Evolutionary conservation across 2,888 invertebrate genomes (phyloP).

Genomic region (Drosophila diplacantha): DNA sequence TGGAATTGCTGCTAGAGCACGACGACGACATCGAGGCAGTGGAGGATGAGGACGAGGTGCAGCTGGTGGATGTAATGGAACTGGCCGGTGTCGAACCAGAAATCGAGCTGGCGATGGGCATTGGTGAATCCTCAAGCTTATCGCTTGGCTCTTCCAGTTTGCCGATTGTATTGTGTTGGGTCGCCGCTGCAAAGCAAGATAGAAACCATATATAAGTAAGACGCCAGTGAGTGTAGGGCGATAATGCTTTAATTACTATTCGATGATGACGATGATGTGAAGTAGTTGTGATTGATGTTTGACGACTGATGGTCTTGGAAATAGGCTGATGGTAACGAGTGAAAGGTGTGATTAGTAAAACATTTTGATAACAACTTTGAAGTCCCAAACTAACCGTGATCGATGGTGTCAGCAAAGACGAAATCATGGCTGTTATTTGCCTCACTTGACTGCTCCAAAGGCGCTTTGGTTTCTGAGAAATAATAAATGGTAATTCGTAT

Average conservation of each 20-base stretch:
- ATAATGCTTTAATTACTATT: conserved; percentile 48
- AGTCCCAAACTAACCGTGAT: conserved; percentile 62
- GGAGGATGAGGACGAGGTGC: conserved; percentile 66
- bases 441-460: conserved; percentile 41
- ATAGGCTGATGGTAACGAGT: conserved; percentile 44
- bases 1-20: conserved; percentile 59
- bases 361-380: not conserved
- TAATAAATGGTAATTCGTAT: no score
- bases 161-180: conserved; percentile 34
- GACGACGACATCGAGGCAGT: conserved; percentile 65
- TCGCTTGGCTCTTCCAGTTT: conserved; percentile 65
- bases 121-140: conserved; percentile 62
- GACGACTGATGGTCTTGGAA: conserved; percentile 60
- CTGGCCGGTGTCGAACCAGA: conserved; percentile 60
- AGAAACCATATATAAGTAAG: not conserved
- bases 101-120: conserved; percentile 48
- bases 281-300: conserved; percentile 49
- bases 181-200: conserved; percentile 31
- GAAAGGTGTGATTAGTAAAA: conserved; percentile 3
- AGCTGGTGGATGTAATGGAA: conserved; percentile 55
- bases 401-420: conserved; percentile 73
- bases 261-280: conserved; percentile 61
- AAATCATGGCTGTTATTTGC: conserved; percentile 56
- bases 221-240: not conserved
- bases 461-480: conserved; percentile 59